Evolutionary conservation across 64 coral and sea anemone species (phyloP).

Genomic region (Astreopora myriophthalma): DNA sequence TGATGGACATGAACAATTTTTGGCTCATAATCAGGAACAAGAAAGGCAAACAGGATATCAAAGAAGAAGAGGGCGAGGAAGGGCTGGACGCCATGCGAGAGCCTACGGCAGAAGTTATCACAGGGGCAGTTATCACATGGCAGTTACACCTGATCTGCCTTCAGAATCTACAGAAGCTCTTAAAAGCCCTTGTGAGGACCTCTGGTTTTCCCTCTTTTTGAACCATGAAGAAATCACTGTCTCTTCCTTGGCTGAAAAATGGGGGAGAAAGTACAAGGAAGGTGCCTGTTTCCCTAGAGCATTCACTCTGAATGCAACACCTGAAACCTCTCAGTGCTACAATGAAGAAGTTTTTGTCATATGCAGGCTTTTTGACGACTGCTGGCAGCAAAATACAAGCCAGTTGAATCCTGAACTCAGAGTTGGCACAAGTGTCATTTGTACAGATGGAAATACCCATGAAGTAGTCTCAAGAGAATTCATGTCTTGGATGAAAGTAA

Average conservation of each 20-base stretch:
- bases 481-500: background rate
- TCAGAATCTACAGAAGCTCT: background rate
- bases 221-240: constrained; percentile 1
- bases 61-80: background rate
- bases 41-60: background rate
- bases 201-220: background rate
- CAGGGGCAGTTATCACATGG: background rate
- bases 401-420: background rate
- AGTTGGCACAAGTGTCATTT: background rate
- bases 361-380: background rate
- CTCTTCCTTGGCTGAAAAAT: constrained; percentile 3
- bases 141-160: background rate
- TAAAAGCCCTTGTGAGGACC: background rate
- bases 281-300: constrained; percentile 47
- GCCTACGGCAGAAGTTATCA: background rate
- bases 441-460: background rate
- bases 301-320: constrained; percentile 51
- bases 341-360: constrained; percentile 27
- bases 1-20: background rate
- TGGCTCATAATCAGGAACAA: background rate
- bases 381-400: background rate
- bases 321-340: background rate
- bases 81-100: background rate
- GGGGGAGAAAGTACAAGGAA: constrained; percentile 55
- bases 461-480: constrained; percentile 17